Conservation (phyloP, 2,113 vertebrate species). For the Podocnemis expansa region DNA sequence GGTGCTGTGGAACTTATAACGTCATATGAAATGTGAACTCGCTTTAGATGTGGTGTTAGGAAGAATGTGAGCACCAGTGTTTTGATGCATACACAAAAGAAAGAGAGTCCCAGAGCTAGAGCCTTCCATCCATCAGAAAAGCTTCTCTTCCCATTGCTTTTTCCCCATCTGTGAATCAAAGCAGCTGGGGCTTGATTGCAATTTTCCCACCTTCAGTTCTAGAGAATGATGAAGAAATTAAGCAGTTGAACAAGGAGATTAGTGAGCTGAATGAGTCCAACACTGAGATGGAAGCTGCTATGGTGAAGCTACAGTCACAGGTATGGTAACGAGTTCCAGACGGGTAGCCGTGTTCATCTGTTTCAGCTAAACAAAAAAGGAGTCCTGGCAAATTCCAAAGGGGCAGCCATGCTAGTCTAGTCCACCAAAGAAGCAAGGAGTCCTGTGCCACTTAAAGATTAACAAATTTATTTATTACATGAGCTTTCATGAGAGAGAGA, state of each 20-base stretch:
- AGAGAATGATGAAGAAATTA: constrained; percentile 96
- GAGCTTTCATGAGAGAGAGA: no score
- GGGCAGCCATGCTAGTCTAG: no score
- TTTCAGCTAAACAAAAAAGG: no score
- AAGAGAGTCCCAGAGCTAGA: neutral
- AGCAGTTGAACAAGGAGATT: constrained; percentile 98
- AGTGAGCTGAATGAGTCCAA: constrained; percentile 97
- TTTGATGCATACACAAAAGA: neutral
- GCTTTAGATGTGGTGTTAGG: neutral
- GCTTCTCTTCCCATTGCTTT: neutral
- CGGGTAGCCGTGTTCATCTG: no score
- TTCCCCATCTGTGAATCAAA: neutral
- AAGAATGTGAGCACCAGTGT: neutral
- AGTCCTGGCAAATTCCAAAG: no score
- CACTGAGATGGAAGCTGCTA: constrained; percentile 96
- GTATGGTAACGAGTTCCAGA: constrained; percentile 61
- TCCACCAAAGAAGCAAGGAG: no score
- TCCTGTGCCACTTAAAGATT: no score
- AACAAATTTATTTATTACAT: no score
- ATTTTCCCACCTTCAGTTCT: constrained; percentile 81
- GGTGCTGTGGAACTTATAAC: neutral
- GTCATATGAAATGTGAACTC: neutral
- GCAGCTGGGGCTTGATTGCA: neutral
- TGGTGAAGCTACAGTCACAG: constrained; percentile 98
- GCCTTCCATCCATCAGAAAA: neutral